Evolutionary conservation across 2,888 invertebrate genomes (phyloP), one percentile per base, ranked within the genome.

Genomic region (Flexamia atlantica): DNA sequence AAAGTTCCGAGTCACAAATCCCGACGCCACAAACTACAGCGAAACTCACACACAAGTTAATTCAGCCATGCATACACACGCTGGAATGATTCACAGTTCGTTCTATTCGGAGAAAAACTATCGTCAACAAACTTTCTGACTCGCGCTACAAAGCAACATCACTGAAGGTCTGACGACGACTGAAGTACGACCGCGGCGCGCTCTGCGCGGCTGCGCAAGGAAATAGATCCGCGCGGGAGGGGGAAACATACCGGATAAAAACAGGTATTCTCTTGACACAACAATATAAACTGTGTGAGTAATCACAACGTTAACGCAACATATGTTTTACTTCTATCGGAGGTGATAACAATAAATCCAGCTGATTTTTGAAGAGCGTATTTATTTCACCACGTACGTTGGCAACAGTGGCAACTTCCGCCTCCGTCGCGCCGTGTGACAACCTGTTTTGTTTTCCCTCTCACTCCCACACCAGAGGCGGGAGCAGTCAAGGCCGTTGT

Each of bases 391-490:
- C 30, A n/a, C 30, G 30, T n/a, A n/a, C n/a, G n/a, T n/a, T n/a
- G n/a, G 4, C 20, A 50, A 25, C 53, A n/a, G 57, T 79, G 50
- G 79, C 79, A 57, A 57, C 79, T 74, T 74, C 68, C n/a, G n/a
- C 36, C 9, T 4, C 68, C 30, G 60, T 20, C 20, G 42, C 40
- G 42, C 46, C 46, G 25, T 50, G 46, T 76, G 57, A 79, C 79
- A 79, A 79, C 79, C 79, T 79, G 79, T 76, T 76, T 28, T 76
- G 46, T 79, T 79, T 79, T 30, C 79, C n/a, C 79, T 36, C 79
- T 57, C 79, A 28, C 57, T 32, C 57, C 57, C 50, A 30, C 53
- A 10, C 20, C 50, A 50, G 76, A n/a, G 53, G 79, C 79, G 79
- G 79, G 57, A 79, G 57, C 28, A 79, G 79, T 79, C 79, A 79